Evolutionary conservation across 2,888 invertebrate genomes (phyloP).

Genomic region (Nycteola revayana): DNA sequence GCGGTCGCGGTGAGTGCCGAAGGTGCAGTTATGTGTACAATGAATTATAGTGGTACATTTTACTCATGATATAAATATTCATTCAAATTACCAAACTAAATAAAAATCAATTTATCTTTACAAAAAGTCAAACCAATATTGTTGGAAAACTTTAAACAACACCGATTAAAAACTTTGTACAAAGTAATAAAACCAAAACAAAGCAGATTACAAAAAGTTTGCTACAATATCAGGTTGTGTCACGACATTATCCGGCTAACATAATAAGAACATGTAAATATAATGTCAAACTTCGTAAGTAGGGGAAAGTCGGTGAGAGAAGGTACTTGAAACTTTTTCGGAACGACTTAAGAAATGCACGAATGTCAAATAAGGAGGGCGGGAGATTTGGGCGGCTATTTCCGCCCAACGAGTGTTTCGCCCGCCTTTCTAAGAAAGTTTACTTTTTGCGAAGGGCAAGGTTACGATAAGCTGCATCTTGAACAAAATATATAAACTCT

Average conservation of each 20-base stretch:
- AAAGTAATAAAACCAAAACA: constrained; percentile 1
- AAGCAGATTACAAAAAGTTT: background rate
- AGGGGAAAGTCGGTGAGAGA: constrained; percentile 59
- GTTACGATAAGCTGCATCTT: constrained; percentile 14
- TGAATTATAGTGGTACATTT: constrained; percentile 29
- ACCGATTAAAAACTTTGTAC: background rate
- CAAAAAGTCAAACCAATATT: too few species aligned
- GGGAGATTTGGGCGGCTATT: constrained; percentile 61
- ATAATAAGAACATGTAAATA: constrained; percentile 31
- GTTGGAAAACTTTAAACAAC: background rate
- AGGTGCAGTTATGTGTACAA: constrained; percentile 74
- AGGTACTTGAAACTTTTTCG: constrained; percentile 68
- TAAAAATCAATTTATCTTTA: too few species aligned
- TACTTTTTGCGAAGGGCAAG: constrained; percentile 46
- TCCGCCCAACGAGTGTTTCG: constrained; percentile 52
- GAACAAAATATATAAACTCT: too few species aligned
- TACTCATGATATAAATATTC: too few species aligned
- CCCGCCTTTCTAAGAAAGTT: constrained; percentile 65
- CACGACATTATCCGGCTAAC: too few species aligned
- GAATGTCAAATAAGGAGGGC: constrained; percentile 74
- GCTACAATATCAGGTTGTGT: too few species aligned
- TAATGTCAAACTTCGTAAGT: constrained; percentile 44
- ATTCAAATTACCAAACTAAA: too few species aligned
- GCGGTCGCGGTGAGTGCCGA: constrained; percentile 96
- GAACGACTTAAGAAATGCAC: constrained; percentile 58